A percentile compares a stretch with the other conserved stretches of the same genome.
These are phyloP conservation scores for Conistra vaccinii DNA, from an alignment of 2,888 invertebrate genomes.

Conservation along the genomic window DNA sequence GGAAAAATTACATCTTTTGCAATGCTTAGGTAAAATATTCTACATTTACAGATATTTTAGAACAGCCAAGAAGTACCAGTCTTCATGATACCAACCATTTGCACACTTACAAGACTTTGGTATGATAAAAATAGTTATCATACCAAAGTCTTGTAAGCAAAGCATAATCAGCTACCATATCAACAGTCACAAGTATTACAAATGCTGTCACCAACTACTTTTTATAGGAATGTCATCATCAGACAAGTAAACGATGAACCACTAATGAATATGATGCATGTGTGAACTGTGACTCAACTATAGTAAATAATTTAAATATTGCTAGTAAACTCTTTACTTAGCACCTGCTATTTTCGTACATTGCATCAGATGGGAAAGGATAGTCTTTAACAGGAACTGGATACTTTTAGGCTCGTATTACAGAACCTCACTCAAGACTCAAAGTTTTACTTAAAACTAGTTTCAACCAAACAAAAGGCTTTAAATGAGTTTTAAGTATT, in stretches of 20 bases:
- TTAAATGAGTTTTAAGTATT: no score
- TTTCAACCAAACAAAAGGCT: no score
- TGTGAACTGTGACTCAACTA: conserved; percentile 39
- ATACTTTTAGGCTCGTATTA: background rate
- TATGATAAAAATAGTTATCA: no score
- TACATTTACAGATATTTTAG: background rate
- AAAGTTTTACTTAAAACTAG: no score
- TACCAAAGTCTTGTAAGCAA: background rate
- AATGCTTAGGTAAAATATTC: background rate
- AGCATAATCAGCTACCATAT: background rate
- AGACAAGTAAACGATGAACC: conserved; percentile 23
- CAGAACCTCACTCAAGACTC: no score
- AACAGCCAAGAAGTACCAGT: background rate
- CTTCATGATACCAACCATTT: background rate
- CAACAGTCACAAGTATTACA: background rate
- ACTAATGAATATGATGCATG: conserved; percentile 14
- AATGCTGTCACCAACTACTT: background rate
- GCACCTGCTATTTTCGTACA: conserved; percentile 35
- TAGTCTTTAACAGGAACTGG: background rate
- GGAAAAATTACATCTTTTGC: background rate
- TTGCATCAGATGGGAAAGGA: conserved; percentile 35
- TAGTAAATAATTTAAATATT: conserved; percentile 21
- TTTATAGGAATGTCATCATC: conserved; percentile 18
- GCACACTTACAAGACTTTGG: no score
- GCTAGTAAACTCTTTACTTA: conserved; percentile 22